Evolutionary conservation across 2,113 vertebrate species (phyloP), one percentile per base, ranked within the genome.

Genomic region (Hiodon alosoides): DNA sequence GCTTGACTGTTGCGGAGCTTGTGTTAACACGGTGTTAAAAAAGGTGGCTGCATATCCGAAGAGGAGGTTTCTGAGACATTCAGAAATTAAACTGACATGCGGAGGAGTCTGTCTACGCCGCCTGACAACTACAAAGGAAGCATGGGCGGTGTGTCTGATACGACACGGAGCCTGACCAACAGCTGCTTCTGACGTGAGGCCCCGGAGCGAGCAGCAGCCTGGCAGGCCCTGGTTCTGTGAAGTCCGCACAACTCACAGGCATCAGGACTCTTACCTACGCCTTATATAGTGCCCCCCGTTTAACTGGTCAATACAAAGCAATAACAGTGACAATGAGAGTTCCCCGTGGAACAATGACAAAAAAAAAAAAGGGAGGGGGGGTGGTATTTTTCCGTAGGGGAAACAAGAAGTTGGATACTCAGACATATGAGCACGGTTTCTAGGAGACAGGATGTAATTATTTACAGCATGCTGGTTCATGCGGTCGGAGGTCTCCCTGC

Each of bases 391-490:
- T 53, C 53, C 64, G 53, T 9, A 54, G 58, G 16, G 47, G 50
- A 71, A 55, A 53, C 46, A 17, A 57, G 76, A n/a, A 52, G 55
- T 65, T 78, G 60, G 72, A 78, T 66, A 53, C 51, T 47, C 67
- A 54, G 60, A 69, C 72, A 78, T 69, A 73, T 61, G 69, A 76
- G 72, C 79, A 76, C 62, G 60, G 83, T 85, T 83, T 78, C 83
- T 78, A 85, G 75, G 83, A 78, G 80, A 85, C 84, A 54, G 78
- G 72, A 71, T 50, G 55, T 72, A 62, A 77, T 73, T 76, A 80
- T 80, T 77, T 72, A 80, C 78, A 76, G 75, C 75, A 71, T 71
- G 77, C 61, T 73, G 54, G 74, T 72, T 46, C 77, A 78, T 69
- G 72, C 72, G 60, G 72, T 71, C 47, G 67, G 60, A 66, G 52